Evolutionary conservation across 1,140 invertebrate species (phyloP).

Genomic region (Melanaphis sacchari): DNA sequence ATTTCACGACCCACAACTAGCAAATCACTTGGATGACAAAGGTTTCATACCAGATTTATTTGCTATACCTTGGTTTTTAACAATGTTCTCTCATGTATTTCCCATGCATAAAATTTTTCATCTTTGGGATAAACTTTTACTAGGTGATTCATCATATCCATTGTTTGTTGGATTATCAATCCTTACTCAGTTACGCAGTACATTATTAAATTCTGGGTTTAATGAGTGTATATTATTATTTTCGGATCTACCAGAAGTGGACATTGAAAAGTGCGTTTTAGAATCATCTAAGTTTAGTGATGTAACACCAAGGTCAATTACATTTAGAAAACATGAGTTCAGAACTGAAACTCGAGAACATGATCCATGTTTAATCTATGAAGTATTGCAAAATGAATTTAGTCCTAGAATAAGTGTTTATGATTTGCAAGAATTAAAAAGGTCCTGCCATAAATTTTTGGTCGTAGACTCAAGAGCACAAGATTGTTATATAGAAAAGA

Average conservation of each 20-base stretch:
- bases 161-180: slow-evolving; percentile 95
- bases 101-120: slow-evolving; percentile 98
- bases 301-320: slow-evolving; percentile 86
- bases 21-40: slow-evolving; percentile 90
- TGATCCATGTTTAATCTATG: slow-evolving; percentile 72
- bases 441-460: slow-evolving; percentile 71
- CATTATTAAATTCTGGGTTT: slow-evolving; percentile 87
- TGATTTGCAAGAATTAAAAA: slow-evolving; percentile 79
- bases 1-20: slow-evolving; percentile 93
- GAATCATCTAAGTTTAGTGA: slow-evolving; percentile 88
- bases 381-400: slow-evolving; percentile 75
- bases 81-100: slow-evolving; percentile 99
- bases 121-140: slow-evolving; percentile 94
- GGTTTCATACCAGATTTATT: slow-evolving; percentile 97
- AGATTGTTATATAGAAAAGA: slow-evolving; percentile 67
- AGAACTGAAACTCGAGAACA: slow-evolving; percentile 66
- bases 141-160: slow-evolving; percentile 93
- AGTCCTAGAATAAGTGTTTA: slow-evolving; percentile 84
- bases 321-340: slow-evolving; percentile 78
- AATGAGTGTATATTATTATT: slow-evolving; percentile 98
- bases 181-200: slow-evolving; percentile 84
- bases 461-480: slow-evolving; percentile 78
- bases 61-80: slow-evolving; percentile 99
- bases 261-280: slow-evolving; percentile 91
- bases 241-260: slow-evolving; percentile 96